Evolutionary conservation across 1,140 invertebrate species (phyloP), one percentile per base, ranked within the genome.

Genomic region (Zophobas atratus): DNA sequence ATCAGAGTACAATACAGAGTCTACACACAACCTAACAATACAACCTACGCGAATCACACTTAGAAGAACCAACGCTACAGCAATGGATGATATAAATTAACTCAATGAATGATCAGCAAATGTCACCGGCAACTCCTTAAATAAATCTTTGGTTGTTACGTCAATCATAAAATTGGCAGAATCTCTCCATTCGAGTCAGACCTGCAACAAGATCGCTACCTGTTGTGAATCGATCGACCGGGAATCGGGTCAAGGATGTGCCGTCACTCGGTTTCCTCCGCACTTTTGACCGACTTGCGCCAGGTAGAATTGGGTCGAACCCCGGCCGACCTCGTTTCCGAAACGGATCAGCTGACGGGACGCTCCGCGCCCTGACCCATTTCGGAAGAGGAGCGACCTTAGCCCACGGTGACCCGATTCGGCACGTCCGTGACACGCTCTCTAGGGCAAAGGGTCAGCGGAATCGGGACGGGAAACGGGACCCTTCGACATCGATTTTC

Each of bases 101-200:
- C 32, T 20, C 36, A 43, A 36, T 36, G 60, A 20, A 67, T 41
- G 39, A 8, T 32, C 32, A 67, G 8, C 6, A 67, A 67, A 60
- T 60, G 38, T 57, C 55, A 63, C 57, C 57, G 57, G 60, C 56
- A 36, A 6, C 60, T 43, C 8, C 60, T 41, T 36, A 67, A 67
- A 20, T 43, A 67, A 67, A 67, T 67, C 60, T 67, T 67, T 67
- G 60, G 60, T 67, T 67, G 60, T 67, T 67, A 67, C 60, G 60
- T 67, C 60, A 33, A 67, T 36, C 35, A 4, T 46, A 46, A 46
- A 46, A 46, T 46, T 8, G 49, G n/a, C 3, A 20, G 20, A 2
- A 5, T 20, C 49, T 51, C 43, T 20, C 6, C 39, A 41, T 67
- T 67, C 60, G 60, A 67, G 55, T 57, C 55, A 35, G 60, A 67